phyloP scores from a whole-genome alignment of 1,140 invertebrate species.

The Psix sp. region DNA sequence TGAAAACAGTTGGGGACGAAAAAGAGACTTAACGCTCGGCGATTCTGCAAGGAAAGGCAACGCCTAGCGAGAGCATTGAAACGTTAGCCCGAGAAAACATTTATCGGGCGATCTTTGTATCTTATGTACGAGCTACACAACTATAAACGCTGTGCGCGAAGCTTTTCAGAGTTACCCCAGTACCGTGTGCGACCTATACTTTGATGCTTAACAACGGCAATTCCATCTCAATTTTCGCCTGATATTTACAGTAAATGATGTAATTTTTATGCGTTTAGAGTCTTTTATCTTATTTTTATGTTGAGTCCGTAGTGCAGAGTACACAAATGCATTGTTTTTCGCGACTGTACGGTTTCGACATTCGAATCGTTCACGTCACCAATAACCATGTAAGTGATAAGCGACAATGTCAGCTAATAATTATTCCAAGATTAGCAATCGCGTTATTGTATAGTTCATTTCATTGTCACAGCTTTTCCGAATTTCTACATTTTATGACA shows the following conservation, averaged over 20 bases:
- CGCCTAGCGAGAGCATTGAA: conserved; percentile 39
- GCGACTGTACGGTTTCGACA: neutral
- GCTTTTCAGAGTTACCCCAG: conserved; percentile 39
- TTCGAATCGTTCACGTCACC: neutral
- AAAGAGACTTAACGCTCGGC: neutral
- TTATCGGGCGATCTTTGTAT: conserved; percentile 53
- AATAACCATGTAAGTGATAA: too few relatives aligned
- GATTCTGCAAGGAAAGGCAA: conserved; percentile 25
- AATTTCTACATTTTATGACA: too few relatives aligned
- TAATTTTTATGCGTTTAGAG: conserved; percentile 57
- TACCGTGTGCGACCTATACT: conserved; percentile 43
- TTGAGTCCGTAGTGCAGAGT: conserved; percentile 4
- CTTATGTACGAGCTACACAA: conserved; percentile 48
- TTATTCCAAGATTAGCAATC: too few relatives aligned
- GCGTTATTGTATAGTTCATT: too few relatives aligned
- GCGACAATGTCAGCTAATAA: too few relatives aligned
- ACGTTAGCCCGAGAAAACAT: conserved; percentile 29
- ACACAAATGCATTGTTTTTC: neutral
- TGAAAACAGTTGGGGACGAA: conserved; percentile 12
- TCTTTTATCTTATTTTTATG: conserved; percentile 36
- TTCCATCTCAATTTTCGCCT: conserved; percentile 57
- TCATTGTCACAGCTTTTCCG: too few relatives aligned
- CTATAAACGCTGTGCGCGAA: conserved; percentile 45
- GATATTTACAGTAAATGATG: conserved; percentile 55
- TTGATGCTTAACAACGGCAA: conserved; percentile 54